Conservation (phyloP, 2,797 vertebrate species). For the Acanthurus lineatus region DNA sequence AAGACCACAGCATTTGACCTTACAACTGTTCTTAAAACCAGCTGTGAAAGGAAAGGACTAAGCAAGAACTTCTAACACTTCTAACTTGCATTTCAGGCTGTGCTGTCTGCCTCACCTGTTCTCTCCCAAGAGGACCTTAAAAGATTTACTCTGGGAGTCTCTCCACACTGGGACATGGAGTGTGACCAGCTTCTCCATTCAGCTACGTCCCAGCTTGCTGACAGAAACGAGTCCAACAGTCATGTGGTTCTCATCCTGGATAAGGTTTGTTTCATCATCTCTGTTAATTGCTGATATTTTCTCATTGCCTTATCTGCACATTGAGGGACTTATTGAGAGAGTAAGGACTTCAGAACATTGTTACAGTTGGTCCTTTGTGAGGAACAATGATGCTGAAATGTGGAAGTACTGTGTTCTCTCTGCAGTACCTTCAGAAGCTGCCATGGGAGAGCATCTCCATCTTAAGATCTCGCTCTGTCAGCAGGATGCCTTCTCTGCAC, state of each 20-base stretch:
- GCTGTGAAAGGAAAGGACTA: not conserved
- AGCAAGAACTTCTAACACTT: not conserved
- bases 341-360: not conserved
- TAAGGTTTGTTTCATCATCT: conserved; percentile 82
- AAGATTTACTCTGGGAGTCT: conserved; percentile 83
- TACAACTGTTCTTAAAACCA: not conserved
- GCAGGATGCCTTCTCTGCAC: conserved; percentile 91
- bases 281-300: not conserved
- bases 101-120: conserved; percentile 85
- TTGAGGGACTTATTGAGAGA: fast-evolving
- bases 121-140: conserved; percentile 83
- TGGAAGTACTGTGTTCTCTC: not conserved
- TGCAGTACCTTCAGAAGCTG: conserved; percentile 92
- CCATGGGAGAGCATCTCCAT: conserved; percentile 92
- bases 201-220: conserved; percentile 69
- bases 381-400: not conserved
- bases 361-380: not conserved
- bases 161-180: conserved; percentile 67
- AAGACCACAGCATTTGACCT: not conserved
- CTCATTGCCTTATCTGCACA: not conserved
- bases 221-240: conserved; percentile 59
- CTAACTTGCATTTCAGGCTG: conserved; percentile 76
- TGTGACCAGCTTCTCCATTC: conserved; percentile 83
- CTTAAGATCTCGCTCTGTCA: conserved; percentile 84
- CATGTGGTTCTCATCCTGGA: conserved; percentile 92